Percentiles rank a stretch among this genome's conserved stretches.
phyloP scores from a whole-genome alignment of 2,113 vertebrate species.

The Pelecanus crispus region DNA sequence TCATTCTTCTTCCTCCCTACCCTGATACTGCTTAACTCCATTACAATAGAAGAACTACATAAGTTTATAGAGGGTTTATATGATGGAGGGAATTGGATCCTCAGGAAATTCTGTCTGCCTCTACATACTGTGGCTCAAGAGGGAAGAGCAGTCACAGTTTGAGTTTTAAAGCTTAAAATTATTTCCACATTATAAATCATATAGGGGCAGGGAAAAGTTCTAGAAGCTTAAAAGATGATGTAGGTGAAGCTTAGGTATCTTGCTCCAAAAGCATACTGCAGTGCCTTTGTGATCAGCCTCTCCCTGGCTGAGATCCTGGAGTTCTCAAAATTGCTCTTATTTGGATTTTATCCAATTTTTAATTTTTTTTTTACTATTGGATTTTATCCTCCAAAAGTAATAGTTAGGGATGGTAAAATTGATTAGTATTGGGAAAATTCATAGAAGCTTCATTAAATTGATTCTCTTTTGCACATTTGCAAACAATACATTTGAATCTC shows the following conservation, averaged over 20 bases:
- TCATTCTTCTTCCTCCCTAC: not conserved
- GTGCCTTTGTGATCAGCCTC: not conserved
- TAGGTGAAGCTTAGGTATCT: not conserved
- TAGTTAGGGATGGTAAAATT: not conserved
- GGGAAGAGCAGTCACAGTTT: not conserved
- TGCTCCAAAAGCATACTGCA: not conserved
- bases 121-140: not conserved
- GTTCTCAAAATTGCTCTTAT: not conserved
- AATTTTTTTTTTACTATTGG: too few species aligned
- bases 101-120: not conserved
- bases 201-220: not conserved
- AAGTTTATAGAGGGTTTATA: not conserved
- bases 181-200: not conserved
- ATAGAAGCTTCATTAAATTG: not conserved
- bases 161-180: not conserved
- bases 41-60: not conserved
- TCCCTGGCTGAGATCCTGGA: not conserved
- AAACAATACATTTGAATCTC: not conserved
- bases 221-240: not conserved
- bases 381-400: not conserved
- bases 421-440: not conserved
- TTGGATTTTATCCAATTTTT: not conserved
- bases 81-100: not conserved
- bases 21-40: not conserved
- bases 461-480: not conserved